phyloP scores from a whole-genome alignment of 2,888 invertebrate species.

The Drepanosiphum platanoidis region DNA sequence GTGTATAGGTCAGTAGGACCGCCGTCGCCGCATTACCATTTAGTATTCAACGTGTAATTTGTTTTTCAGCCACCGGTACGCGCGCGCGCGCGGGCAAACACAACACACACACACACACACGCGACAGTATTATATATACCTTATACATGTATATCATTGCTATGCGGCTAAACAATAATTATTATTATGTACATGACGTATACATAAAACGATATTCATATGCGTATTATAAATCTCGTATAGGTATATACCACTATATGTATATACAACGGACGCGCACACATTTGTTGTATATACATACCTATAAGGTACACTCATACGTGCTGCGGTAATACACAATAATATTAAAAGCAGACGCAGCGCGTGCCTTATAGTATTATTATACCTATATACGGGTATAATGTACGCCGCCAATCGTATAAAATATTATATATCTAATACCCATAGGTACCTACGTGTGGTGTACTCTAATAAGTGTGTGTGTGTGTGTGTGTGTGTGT shows the following conservation, averaged over 20 bases:
- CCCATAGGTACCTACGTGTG: neutral
- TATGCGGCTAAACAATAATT: neutral
- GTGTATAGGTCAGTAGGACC: conserved; percentile 59
- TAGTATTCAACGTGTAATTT: conserved; percentile 59
- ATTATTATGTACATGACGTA: neutral
- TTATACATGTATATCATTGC: neutral
- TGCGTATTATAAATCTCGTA: neutral
- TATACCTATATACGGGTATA: neutral
- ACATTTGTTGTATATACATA: neutral
- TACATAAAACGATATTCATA: neutral
- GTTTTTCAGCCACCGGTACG: conserved; percentile 20
- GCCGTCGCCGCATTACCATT: conserved; percentile 40
- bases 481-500: neutral
- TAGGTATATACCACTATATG: too few relatives aligned
- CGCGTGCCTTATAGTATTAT: conserved; percentile 18
- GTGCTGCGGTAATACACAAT: neutral
- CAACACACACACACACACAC: neutral
- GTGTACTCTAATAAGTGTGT: too few relatives aligned
- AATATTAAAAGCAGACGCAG: neutral
- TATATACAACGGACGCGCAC: neutral
- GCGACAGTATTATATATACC: too few relatives aligned
- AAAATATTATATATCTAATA: neutral
- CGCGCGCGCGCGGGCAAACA: neutral
- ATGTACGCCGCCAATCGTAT: neutral
- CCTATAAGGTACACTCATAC: neutral